Evolutionary conservation across 2,113 vertebrate species (phyloP).

Genomic region (Tachycineta bicolor): DNA sequence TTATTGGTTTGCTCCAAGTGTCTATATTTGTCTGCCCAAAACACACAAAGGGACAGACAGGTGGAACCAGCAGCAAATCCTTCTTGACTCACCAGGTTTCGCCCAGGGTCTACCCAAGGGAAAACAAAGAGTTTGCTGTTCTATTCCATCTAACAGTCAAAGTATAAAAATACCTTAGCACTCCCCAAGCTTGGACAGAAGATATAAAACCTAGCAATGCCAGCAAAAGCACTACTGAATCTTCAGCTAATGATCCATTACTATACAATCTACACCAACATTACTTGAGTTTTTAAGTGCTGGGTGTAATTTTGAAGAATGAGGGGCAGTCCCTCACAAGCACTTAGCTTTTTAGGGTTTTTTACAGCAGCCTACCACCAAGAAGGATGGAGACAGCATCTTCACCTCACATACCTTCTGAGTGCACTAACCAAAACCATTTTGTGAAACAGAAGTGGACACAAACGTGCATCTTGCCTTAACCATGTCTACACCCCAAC

Average conservation of each 20-base stretch:
- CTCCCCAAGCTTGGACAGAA: neutral
- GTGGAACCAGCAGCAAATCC: neutral
- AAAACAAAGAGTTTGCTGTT: neutral
- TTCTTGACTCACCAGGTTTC: neutral
- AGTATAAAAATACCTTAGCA: neutral
- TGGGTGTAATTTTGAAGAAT: neutral
- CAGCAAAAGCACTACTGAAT: neutral
- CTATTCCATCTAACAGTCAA: neutral
- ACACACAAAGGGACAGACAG: neutral
- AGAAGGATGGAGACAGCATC: neutral
- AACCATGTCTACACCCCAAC: rapidly evolving
- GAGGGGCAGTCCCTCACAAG: neutral
- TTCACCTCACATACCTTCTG: neutral
- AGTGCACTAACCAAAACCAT: neutral
- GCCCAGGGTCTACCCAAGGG: neutral
- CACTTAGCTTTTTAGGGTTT: neutral
- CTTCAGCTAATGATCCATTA: neutral
- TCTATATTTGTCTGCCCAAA: neutral
- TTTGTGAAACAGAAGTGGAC: rapidly evolving
- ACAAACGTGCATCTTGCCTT: rapidly evolving
- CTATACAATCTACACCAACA: neutral
- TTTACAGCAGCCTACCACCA: neutral
- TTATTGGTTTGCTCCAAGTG: neutral
- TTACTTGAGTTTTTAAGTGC: neutral
- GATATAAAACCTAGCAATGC: neutral